A percentile compares a stretch with the other conserved stretches of the same genome.
Conservation (phyloP, 2,113 vertebrate species). For the Macquaria ambigua region DNA sequence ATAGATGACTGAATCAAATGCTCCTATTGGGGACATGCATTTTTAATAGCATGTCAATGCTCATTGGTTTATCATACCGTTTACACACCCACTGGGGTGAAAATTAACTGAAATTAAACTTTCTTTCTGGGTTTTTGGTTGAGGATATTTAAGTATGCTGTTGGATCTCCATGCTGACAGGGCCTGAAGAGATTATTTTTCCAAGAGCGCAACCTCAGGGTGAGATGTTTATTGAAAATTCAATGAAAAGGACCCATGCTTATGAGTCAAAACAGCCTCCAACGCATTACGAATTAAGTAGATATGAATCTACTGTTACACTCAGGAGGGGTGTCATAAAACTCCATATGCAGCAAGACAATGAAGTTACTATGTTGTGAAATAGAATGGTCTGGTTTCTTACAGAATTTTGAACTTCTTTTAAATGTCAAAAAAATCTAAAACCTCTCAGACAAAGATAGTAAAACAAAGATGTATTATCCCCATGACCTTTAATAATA, state of each 20-base stretch:
- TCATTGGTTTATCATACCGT: slow-evolving; percentile 58
- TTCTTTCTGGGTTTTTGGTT: slow-evolving; percentile 54
- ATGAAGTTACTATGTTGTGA: neutral
- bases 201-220: slow-evolving; percentile 48
- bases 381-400: neutral
- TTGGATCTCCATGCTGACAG: slow-evolving; percentile 69
- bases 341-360: slow-evolving; percentile 17
- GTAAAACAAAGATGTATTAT: neutral
- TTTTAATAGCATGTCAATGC: slow-evolving; percentile 64
- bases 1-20: slow-evolving; percentile 51
- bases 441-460: neutral
- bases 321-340: neutral
- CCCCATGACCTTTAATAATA: slow-evolving; percentile 18
- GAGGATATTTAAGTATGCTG: slow-evolving; percentile 71
- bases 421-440: neutral
- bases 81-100: slow-evolving; percentile 56
- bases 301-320: slow-evolving; percentile 30
- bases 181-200: slow-evolving; percentile 62
- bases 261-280: slow-evolving; percentile 62
- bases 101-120: slow-evolving; percentile 69
- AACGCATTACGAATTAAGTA: slow-evolving; percentile 59
- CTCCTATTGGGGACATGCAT: slow-evolving; percentile 54
- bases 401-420: too few species aligned
- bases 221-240: slow-evolving; percentile 70
- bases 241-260: slow-evolving; percentile 53